These are phyloP conservation scores for Carapus acus DNA, from an alignment of 2,797 vertebrate genomes.

Conservation along the genomic window DNA sequence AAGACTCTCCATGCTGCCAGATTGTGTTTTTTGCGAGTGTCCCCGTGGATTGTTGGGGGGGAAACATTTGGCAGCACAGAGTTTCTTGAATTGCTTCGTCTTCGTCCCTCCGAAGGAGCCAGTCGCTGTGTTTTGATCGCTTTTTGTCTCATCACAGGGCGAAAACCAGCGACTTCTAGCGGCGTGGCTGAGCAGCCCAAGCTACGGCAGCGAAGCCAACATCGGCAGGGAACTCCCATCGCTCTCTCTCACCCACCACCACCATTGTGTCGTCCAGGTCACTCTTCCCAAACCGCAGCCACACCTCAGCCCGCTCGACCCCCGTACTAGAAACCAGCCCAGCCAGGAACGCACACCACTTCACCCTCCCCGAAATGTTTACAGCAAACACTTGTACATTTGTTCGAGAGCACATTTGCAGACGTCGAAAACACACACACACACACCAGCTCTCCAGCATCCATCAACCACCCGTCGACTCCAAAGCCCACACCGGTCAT, in stretches of 20 bases:
- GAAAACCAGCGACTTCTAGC: conserved; percentile 72
- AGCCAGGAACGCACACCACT: not conserved
- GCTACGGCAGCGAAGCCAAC: conserved; percentile 47
- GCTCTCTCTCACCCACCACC: conserved; percentile 10
- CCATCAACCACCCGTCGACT: conserved; percentile 23
- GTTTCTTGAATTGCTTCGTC: conserved; percentile 25
- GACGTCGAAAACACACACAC: no score
- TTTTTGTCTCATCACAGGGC: conserved; percentile 58
- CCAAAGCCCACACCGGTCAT: conserved; percentile 3
- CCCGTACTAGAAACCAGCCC: not conserved
- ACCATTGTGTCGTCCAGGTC: conserved; percentile 13
- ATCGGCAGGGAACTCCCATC: conserved; percentile 65
- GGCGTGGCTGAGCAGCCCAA: conserved; percentile 30
- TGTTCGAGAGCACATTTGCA: conserved; percentile 42
- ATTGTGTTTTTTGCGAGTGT: no score
- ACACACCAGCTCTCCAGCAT: conserved; percentile 57
- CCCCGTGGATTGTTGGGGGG: no score
- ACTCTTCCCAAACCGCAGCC: conserved; percentile 23
- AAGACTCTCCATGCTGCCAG: conserved; percentile 6
- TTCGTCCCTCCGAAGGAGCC: conserved; percentile 9
- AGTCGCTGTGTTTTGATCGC: conserved; percentile 15
- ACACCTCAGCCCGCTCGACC: conserved; percentile 15
- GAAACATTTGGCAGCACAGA: not conserved
- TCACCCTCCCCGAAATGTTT: conserved; percentile 57
- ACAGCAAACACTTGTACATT: conserved; percentile 67